Percentiles rank a stretch among this genome's conserved stretches.
Conservation (phyloP, 2,888 invertebrate genomes). For the Barypeithes pellucidus region DNA sequence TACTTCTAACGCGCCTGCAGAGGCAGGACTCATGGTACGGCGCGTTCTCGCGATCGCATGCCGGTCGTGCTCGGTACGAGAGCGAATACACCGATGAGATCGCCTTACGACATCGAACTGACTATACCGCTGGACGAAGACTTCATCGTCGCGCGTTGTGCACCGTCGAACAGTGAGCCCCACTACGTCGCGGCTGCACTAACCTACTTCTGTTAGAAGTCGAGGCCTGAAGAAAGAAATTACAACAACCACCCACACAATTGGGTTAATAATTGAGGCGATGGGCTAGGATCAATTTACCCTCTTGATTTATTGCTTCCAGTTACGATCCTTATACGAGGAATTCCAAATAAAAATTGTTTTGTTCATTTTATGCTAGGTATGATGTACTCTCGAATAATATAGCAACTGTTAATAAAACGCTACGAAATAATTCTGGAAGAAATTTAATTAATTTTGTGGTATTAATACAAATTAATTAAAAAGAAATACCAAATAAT, state of each 20-base stretch:
- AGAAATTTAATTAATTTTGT: too few species aligned
- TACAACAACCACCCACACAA: slow-evolving; percentile 68
- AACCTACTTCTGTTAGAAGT: slow-evolving; percentile 68
- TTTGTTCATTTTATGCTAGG: too few species aligned
- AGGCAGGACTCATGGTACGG: slow-evolving; percentile 81
- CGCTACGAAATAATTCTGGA: too few species aligned
- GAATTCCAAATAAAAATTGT: not conserved
- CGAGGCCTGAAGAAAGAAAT: slow-evolving; percentile 64
- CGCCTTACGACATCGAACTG: slow-evolving; percentile 51
- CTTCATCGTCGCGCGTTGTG: slow-evolving; percentile 42
- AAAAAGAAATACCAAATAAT: too few species aligned
- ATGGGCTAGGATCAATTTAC: slow-evolving; percentile 17
- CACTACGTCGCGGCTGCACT: slow-evolving; percentile 64
- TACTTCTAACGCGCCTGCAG: slow-evolving; percentile 75
- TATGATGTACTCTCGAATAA: too few species aligned
- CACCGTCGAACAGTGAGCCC: slow-evolving; percentile 51
- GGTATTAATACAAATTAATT: too few species aligned
- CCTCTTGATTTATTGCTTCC: slow-evolving; percentile 12
- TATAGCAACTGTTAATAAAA: too few species aligned
- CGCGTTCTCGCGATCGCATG: slow-evolving; percentile 55
- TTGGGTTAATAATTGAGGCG: slow-evolving; percentile 66
- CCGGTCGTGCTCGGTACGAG: slow-evolving; percentile 52
- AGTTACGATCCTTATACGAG: not conserved
- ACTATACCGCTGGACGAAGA: slow-evolving; percentile 40
- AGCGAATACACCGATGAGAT: slow-evolving; percentile 24